Base-by-base conservation (phyloP, 1,140 invertebrate species). In the Panulirus ornatus region DNA sequence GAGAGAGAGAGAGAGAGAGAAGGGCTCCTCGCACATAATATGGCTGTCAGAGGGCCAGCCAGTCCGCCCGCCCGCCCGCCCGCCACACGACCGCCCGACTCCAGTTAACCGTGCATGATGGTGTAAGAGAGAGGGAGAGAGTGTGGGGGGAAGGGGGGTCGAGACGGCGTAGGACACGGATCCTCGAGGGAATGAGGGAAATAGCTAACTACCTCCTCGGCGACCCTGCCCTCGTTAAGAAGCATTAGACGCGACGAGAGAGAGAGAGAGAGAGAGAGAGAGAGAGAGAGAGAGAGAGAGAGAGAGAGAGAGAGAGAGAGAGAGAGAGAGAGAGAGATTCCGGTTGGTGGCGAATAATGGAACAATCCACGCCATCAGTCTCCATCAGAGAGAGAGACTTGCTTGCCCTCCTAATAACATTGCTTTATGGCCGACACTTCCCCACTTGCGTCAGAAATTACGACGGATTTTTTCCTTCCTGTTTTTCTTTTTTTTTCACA, bases 361-460 rank as follows among this genome's bases (percentile, higher is more conserved):
- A 51, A n/a, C 22, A 11, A 58, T 58, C 51, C 27, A 47, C 40
- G 27, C 14, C 8, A 34, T 40, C 51, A 51, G 1, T 14, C 16
- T 36, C 5, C 22, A 22, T 11, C 3, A 0, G 9, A 40, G 70
- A 71, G 70, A 30, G 27, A 71, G 14, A n/a, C 70, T 70, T 38
- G 70, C 34, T 11, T 38, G 14, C 30, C 30, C 36, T 51, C 76
- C 38, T 79, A 79, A 79, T 79, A 79, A 76, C 16, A 34, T n/a
- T 79, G 76, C 22, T 51, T 79, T 51, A 79, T 51, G 42, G 76
- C 8, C 44, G 44, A 44, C 70, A 51, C 76, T 44, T 79, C 76
- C 42, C 44, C 76, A 79, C 76, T 79, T 79, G 42, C 42, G 42
- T 8, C 76, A 79, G 42, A 51, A 79, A 51, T 51, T 79, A 79